Base-by-base conservation (phyloP, 2,113 vertebrate species). In the Rhadina sibilatrix region DNA sequence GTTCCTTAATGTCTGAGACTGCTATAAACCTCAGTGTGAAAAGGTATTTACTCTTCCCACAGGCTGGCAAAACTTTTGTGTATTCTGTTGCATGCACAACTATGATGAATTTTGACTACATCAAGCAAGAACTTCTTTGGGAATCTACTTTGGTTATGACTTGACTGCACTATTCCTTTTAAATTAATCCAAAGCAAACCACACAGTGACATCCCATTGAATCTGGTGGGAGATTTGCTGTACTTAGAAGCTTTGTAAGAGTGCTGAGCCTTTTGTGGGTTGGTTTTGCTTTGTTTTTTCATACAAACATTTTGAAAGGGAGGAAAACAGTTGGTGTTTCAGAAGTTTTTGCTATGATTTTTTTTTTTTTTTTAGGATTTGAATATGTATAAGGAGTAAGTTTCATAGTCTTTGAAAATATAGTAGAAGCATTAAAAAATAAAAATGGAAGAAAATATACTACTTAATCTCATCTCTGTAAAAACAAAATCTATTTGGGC, bases 241-340 rank as follows among this genome's bases (percentile, higher is more conserved):
- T 23, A 59, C 22, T 74, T 50, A 63, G 54, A 72, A 37, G 17
- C 12, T 87, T 81, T 74, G 18, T 42, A 57, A 70, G 35, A 59
- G 20, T 9, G 6, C 8, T 70, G 47, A 87, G 50, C 13, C 2
- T 25, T 75, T 91, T 81, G 12, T 78, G 60, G 28, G 11, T 50
- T 78, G 38, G 12, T 70, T 89, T 54, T 66, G 23, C 52, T 81
- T 79, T 65, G 18, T 33, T 54, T 91, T 63, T 84, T 78, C 52
- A 50, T 24, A 23, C 10, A 37, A 61, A 65, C 3, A 44, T 91
- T 78, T 60, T 64, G 21, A 83, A 76, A n/a, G 19, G 10, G 2
- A 4, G 1, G 3, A 25, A 22, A 42, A 11, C 5, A 7, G 2
- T 37, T 30, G 11, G 4, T 30, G 15, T 35, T 28, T 54, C 20